Evolutionary conservation across 2,888 invertebrate genomes (phyloP).

Genomic region (Pollenia griseotomentosa): DNA sequence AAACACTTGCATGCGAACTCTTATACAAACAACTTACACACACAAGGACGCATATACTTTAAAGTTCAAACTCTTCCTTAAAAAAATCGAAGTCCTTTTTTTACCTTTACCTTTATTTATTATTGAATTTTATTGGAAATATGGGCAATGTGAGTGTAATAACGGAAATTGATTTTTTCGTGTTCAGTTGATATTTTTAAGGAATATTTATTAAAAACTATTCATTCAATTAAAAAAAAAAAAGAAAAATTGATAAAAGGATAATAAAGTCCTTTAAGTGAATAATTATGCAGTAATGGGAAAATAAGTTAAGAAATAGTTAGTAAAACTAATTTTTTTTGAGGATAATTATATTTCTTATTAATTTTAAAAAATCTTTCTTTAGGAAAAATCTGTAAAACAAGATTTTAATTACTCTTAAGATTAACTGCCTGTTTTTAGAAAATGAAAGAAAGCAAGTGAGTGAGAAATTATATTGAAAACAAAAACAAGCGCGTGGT

Average conservation of each 20-base stretch:
- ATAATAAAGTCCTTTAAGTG: slow-evolving; percentile 55
- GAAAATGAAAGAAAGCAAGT: too few species aligned
- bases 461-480: too few species aligned
- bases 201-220: neutral
- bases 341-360: neutral
- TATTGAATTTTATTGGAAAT: slow-evolving; percentile 49
- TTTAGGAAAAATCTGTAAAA: neutral
- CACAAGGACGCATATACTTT: neutral
- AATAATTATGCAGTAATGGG: slow-evolving; percentile 29
- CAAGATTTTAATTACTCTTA: neutral
- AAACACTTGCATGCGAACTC: slow-evolving; percentile 2
- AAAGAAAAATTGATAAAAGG: slow-evolving; percentile 54
- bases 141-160: slow-evolving; percentile 21
- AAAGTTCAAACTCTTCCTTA: neutral
- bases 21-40: neutral
- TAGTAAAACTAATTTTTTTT: slow-evolving; percentile 2
- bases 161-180: slow-evolving; percentile 69
- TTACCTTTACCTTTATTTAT: slow-evolving; percentile 33
- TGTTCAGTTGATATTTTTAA: neutral
- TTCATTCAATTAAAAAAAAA: slow-evolving; percentile 54
- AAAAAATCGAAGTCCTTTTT: slow-evolving; percentile 24
- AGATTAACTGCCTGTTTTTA: too few species aligned
- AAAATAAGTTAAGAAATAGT: neutral
- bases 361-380: neutral
- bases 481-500: too few species aligned